Percentiles rank a stretch among this genome's conserved stretches.
Evolutionary conservation across 2,797 vertebrate genomes (phyloP).

Genomic region (Pitangus sulphuratus): DNA sequence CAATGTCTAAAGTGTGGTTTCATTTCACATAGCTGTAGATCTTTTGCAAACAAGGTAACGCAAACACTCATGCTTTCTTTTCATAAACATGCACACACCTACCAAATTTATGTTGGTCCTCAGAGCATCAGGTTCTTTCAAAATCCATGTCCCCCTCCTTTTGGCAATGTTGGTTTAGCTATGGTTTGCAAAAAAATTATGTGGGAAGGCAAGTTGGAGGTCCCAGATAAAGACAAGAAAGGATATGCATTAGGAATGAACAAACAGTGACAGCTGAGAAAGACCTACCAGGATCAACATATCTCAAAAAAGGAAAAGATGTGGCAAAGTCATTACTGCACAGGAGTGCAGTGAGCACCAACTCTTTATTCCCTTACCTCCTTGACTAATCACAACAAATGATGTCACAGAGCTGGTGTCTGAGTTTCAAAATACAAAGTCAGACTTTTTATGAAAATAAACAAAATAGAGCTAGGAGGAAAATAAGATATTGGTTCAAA

Average conservation of each 20-base stretch:
- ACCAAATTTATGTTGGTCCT: background rate
- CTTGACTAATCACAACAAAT: background rate
- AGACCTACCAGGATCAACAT: background rate
- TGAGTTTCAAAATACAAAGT: background rate
- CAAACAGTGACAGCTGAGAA: background rate
- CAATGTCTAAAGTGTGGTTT: accelerated
- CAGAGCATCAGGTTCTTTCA: background rate
- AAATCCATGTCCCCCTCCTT: background rate
- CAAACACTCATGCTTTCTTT: background rate
- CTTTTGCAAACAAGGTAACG: background rate
- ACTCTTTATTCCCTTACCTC: background rate
- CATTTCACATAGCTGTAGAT: background rate
- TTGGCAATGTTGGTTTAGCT: background rate
- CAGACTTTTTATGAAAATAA: background rate
- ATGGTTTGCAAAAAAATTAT: background rate
- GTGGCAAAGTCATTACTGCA: background rate
- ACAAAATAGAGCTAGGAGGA: background rate
- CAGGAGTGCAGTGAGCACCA: background rate
- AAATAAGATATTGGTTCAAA: background rate
- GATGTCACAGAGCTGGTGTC: background rate
- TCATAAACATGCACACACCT: background rate
- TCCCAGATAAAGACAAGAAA: background rate
- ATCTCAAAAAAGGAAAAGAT: background rate
- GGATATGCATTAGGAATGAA: background rate
- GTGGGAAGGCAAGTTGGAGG: background rate